phyloP scores from a whole-genome alignment of 1,140 invertebrate species.

The Paraescarpia echinospica region DNA sequence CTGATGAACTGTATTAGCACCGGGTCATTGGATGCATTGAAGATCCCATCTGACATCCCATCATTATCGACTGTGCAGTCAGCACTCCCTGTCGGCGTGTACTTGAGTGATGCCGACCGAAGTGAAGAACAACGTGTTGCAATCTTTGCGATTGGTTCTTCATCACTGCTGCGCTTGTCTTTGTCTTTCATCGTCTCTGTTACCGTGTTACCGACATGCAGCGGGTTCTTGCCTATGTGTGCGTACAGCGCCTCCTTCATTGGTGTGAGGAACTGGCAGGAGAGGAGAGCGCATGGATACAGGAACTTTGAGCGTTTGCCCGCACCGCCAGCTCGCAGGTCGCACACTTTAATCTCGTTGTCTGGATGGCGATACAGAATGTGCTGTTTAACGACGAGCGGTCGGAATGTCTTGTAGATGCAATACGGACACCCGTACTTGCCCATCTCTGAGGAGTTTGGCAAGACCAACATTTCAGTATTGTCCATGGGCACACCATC shows the following conservation, averaged over 20 bases:
- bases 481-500: not conserved
- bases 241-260: constrained; percentile 14
- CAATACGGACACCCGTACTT: constrained; percentile 23
- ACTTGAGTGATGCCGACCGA: constrained; percentile 2
- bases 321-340: not conserved
- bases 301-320: not conserved
- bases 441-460: not conserved
- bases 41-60: not conserved
- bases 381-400: constrained; percentile 20
- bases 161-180: not conserved
- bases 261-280: constrained; percentile 8
- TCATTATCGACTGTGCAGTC: not conserved
- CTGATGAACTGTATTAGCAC: not conserved
- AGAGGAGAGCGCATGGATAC: not conserved
- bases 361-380: constrained; percentile 22
- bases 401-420: not conserved
- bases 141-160: not conserved
- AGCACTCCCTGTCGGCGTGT: not conserved
- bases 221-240: constrained; percentile 14
- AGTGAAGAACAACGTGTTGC: not conserved
- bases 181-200: not conserved
- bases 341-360: not conserved
- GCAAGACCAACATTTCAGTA: constrained; percentile 11
- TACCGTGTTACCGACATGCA: not conserved
- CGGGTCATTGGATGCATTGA: not conserved